These are phyloP conservation scores for Leucoraja ocellata DNA, from an alignment of 2,797 vertebrate species.

Conservation along the genomic window DNA sequence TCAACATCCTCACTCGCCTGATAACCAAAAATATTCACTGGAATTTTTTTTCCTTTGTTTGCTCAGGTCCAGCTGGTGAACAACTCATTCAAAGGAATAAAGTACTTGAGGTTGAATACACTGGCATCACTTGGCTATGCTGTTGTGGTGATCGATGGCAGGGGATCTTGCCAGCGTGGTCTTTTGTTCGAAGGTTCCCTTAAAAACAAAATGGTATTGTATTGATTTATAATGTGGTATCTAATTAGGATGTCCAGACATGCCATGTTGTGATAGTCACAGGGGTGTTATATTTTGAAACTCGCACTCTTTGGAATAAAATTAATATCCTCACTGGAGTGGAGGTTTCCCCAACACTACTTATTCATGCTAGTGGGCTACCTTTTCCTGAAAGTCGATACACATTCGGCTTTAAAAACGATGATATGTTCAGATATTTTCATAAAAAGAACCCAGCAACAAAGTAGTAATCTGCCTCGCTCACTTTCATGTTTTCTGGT, in stretches of 20 bases:
- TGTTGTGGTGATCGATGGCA: slow-evolving; percentile 87
- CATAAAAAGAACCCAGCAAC: not conserved
- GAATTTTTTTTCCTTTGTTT: not conserved
- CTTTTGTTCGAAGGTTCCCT: slow-evolving; percentile 89
- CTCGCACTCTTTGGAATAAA: not conserved
- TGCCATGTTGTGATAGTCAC: not conserved
- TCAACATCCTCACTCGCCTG: not conserved
- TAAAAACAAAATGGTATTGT: slow-evolving; percentile 89
- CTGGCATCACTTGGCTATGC: slow-evolving; percentile 87
- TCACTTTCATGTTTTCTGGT: not conserved
- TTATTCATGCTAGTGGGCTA: not conserved
- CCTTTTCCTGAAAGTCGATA: not conserved
- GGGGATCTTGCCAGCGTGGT: slow-evolving; percentile 89
- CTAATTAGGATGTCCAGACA: not conserved
- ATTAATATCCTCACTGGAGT: not conserved
- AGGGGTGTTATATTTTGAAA: not conserved
- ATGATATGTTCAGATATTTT: not conserved
- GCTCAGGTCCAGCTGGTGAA: slow-evolving; percentile 89
- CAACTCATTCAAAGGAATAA: slow-evolving; percentile 96
- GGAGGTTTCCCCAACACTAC: not conserved
- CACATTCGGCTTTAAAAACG: not conserved
- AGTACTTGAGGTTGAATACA: slow-evolving; percentile 89
- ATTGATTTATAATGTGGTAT: not conserved
- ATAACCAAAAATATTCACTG: not conserved
- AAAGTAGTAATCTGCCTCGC: not conserved